Percentiles rank a stretch among this genome's conserved stretches.
phyloP scores from a whole-genome alignment of 1,140 invertebrate species.

The Temnothorax curvispinosus region DNA sequence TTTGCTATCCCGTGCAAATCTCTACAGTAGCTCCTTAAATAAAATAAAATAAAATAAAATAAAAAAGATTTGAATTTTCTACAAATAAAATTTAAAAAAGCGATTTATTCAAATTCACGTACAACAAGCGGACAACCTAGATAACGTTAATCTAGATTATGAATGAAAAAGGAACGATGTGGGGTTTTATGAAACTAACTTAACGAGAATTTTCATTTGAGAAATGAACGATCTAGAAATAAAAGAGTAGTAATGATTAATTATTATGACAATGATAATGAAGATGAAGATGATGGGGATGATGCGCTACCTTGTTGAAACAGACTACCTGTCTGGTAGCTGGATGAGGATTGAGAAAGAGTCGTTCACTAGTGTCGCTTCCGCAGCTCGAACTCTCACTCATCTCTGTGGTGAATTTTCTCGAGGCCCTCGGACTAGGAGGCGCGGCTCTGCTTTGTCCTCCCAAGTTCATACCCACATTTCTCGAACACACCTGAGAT shows the following conservation, averaged over 20 bases:
- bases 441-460: conserved; percentile 88
- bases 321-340: conserved; percentile 87
- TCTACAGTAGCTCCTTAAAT: neutral
- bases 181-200: neutral
- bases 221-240: neutral
- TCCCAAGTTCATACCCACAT: conserved; percentile 81
- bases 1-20: neutral
- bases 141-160: neutral
- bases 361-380: conserved; percentile 92
- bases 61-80: neutral
- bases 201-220: neutral
- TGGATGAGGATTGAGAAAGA: conserved; percentile 87
- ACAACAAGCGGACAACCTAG: neutral
- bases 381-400: conserved; percentile 93
- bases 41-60: neutral
- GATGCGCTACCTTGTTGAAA: conserved; percentile 85
- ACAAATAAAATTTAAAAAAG: neutral
- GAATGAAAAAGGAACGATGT: neutral
- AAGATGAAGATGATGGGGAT: conserved; percentile 73
- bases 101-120: neutral
- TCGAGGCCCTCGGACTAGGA: conserved; percentile 90
- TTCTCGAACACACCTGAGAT: conserved; percentile 91
- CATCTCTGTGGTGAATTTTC: conserved; percentile 90
- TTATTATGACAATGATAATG: neutral
- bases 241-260: neutral